Conservation (phyloP, 2,113 vertebrate species). For the Oostethus manadensis region DNA sequence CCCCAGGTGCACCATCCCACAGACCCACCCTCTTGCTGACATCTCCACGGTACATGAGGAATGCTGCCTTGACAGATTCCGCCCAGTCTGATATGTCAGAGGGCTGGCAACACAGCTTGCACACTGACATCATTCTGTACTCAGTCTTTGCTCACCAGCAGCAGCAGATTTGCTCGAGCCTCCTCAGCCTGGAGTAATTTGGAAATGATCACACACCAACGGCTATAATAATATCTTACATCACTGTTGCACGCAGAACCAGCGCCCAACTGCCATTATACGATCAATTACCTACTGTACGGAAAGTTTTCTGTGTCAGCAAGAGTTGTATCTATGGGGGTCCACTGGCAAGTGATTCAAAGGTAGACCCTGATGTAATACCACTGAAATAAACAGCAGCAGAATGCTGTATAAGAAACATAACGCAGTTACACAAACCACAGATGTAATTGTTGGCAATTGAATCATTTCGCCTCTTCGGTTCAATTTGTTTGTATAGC, state of each 20-base stretch:
- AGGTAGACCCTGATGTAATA: neutral
- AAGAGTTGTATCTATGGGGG: neutral
- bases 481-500: too few species aligned
- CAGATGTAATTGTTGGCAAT: neutral
- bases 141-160: slow-evolving; percentile 13
- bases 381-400: neutral
- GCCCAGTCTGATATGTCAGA: slow-evolving; percentile 33
- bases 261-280: neutral
- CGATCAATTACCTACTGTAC: slow-evolving; percentile 1
- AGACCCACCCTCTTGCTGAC: slow-evolving; percentile 15
- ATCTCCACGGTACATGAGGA: slow-evolving; percentile 18
- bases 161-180: slow-evolving; percentile 11
- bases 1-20: neutral
- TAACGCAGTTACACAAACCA: neutral
- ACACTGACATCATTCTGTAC: slow-evolving; percentile 25
- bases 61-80: slow-evolving; percentile 19
- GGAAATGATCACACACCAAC: slow-evolving; percentile 20
- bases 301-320: neutral
- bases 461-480: too few species aligned
- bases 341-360: neutral
- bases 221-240: slow-evolving; percentile 17
- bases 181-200: slow-evolving; percentile 15
- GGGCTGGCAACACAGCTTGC: slow-evolving; percentile 22
- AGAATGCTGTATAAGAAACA: neutral
- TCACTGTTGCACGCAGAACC: slow-evolving; percentile 6